A percentile compares a stretch with the other conserved stretches of the same genome.
These are phyloP conservation scores for Karalla daura DNA, from an alignment of 2,797 vertebrate genomes.

Conservation along the genomic window DNA sequence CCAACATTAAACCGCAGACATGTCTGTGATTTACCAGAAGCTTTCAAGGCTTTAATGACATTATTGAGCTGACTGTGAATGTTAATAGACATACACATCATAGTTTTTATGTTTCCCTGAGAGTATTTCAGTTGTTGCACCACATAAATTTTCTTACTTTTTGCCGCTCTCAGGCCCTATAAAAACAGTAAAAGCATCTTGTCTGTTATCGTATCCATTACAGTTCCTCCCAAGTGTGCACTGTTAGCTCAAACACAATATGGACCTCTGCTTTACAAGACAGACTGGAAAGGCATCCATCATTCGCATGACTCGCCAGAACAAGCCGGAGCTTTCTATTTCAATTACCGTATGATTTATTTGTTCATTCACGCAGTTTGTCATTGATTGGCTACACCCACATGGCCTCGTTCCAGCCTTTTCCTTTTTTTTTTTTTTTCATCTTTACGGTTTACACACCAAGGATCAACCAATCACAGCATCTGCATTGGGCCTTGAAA, in stretches of 20 bases:
- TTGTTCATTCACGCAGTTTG: slow-evolving; percentile 14
- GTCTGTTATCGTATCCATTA: slow-evolving; percentile 3
- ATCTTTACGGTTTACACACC: slow-evolving; percentile 37
- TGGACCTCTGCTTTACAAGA: slow-evolving; percentile 10
- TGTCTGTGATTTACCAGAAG: slow-evolving; percentile 30
- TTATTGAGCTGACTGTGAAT: slow-evolving; percentile 37
- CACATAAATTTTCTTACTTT: not conserved
- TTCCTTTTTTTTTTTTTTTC: slow-evolving; percentile 9
- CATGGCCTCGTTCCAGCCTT: slow-evolving; percentile 21
- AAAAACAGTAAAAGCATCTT: slow-evolving; percentile 24
- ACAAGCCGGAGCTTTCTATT: slow-evolving; percentile 9
- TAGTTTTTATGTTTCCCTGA: slow-evolving; percentile 18
- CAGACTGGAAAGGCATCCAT: slow-evolving; percentile 3
- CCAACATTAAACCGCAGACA: slow-evolving; percentile 28
- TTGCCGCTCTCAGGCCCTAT: not conserved
- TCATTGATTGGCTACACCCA: slow-evolving; percentile 37
- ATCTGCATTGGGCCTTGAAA: slow-evolving; percentile 44
- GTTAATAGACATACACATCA: slow-evolving; percentile 20
- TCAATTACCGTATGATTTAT: slow-evolving; percentile 54
- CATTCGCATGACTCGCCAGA: slow-evolving; percentile 9
- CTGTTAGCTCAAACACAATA: slow-evolving; percentile 1
- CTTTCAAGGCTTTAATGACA: slow-evolving; percentile 39
- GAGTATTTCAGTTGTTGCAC: not conserved
- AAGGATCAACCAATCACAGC: slow-evolving; percentile 66
- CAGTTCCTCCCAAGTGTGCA: not conserved